phyloP scores from a whole-genome alignment of 2,797 vertebrate genomes.

The Enteromius anoplus region DNA sequence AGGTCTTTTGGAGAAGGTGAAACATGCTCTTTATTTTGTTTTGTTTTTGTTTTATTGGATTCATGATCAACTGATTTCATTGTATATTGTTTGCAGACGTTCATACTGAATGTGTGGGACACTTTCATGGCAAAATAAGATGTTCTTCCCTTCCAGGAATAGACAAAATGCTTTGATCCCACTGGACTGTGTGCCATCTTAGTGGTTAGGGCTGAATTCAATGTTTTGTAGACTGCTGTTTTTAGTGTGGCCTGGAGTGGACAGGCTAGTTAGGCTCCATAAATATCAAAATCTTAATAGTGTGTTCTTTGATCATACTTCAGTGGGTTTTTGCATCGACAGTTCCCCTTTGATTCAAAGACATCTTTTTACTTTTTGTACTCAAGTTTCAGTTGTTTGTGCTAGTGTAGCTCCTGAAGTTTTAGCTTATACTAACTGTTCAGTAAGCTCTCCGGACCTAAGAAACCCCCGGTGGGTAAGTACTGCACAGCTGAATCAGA shows the following conservation, averaged over 20 bases:
- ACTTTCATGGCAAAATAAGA: constrained; percentile 7
- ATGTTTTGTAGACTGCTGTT: constrained; percentile 35
- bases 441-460: constrained; percentile 46
- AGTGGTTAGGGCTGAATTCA: constrained; percentile 33
- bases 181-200: constrained; percentile 24
- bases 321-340: background rate
- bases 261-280: constrained; percentile 27
- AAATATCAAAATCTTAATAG: constrained; percentile 34
- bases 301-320: constrained; percentile 35
- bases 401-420: constrained; percentile 41
- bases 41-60: constrained; percentile 2
- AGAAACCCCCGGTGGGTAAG: constrained; percentile 41
- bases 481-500: constrained; percentile 61
- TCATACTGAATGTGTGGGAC: constrained; percentile 25
- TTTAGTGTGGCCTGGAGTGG: constrained; percentile 37
- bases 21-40: background rate
- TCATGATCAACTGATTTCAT: background rate
- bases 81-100: background rate
- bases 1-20: background rate
- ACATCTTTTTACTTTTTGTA: constrained; percentile 10
- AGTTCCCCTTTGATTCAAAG: background rate
- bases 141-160: constrained; percentile 12
- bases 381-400: constrained; percentile 33
- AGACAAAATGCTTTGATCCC: constrained; percentile 35
- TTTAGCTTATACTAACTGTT: constrained; percentile 43